Evolutionary conservation across 2,888 invertebrate species (phyloP).

Genomic region (Acronicta leporina): DNA sequence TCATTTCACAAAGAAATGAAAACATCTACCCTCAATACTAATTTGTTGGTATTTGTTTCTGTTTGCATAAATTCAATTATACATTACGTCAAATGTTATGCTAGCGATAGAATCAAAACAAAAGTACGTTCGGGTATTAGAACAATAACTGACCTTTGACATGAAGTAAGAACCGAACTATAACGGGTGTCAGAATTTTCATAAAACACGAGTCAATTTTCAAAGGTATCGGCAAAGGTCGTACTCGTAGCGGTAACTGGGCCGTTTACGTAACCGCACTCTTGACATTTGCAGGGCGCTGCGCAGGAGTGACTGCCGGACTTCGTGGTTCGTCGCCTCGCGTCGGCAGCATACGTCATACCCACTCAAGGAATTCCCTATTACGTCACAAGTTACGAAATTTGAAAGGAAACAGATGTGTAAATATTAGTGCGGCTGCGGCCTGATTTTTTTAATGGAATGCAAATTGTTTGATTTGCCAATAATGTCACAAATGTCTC

Average conservation of each 20-base stretch:
- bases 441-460: constrained; percentile 42
- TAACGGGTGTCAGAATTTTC: constrained; percentile 72
- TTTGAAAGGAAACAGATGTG: constrained; percentile 63
- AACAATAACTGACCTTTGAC: constrained; percentile 54
- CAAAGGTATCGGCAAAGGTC: constrained; percentile 79
- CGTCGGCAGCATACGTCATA: constrained; percentile 62
- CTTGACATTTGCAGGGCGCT: constrained; percentile 79
- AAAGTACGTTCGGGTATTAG: constrained; percentile 33
- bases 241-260: constrained; percentile 62
- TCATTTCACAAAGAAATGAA: too few species aligned
- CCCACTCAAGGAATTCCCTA: constrained; percentile 75
- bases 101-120: constrained; percentile 25
- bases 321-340: constrained; percentile 43
- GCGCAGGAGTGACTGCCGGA: constrained; percentile 63
- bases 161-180: constrained; percentile 58
- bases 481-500: constrained; percentile 27
- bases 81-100: constrained; percentile 37
- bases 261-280: constrained; percentile 75
- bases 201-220: constrained; percentile 76
- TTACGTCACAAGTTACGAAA: constrained; percentile 71
- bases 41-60: constrained; percentile 4
- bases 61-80: constrained; percentile 34
- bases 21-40: not conserved
- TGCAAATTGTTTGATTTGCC: constrained; percentile 41
- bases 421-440: constrained; percentile 50